Percentiles rank a stretch among this genome's conserved stretches.
phyloP scores from a whole-genome alignment of 2,113 vertebrate species.

The human region DNA sequence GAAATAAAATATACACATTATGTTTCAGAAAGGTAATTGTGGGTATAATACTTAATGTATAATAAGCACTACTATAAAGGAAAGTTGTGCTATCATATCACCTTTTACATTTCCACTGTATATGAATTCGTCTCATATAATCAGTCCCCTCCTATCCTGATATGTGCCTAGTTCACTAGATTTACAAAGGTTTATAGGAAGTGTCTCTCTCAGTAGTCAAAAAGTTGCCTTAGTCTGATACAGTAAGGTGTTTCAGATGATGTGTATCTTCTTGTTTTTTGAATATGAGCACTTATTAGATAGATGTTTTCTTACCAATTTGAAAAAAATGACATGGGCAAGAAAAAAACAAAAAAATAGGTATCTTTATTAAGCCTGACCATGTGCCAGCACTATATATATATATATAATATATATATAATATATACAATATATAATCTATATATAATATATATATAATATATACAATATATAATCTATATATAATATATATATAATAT shows the following conservation, averaged over 20 bases:
- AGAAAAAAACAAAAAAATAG: background rate
- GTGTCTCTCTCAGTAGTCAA: background rate
- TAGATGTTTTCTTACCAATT: background rate
- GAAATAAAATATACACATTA: background rate
- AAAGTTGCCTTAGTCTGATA: background rate
- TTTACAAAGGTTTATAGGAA: background rate
- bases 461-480: too few species aligned
- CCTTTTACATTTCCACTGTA: background rate
- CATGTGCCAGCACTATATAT: background rate
- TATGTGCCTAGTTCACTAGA: background rate
- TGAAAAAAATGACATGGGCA: background rate
- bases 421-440: too few species aligned
- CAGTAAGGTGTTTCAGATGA: background rate
- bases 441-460: too few species aligned
- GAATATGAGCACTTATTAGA: background rate
- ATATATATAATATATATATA: background rate
- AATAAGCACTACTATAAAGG: too few species aligned
- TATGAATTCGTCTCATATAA: background rate
- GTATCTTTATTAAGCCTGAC: background rate
- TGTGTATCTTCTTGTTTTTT: background rate
- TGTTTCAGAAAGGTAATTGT: conserved; percentile 12
- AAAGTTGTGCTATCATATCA: background rate
- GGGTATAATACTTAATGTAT: background rate
- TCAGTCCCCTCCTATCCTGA: background rate
- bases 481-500: too few species aligned